Conservation (phyloP, 37 sponge, comb jelly and placozoan genomes). For the Mnemiopsis leidyi region DNA sequence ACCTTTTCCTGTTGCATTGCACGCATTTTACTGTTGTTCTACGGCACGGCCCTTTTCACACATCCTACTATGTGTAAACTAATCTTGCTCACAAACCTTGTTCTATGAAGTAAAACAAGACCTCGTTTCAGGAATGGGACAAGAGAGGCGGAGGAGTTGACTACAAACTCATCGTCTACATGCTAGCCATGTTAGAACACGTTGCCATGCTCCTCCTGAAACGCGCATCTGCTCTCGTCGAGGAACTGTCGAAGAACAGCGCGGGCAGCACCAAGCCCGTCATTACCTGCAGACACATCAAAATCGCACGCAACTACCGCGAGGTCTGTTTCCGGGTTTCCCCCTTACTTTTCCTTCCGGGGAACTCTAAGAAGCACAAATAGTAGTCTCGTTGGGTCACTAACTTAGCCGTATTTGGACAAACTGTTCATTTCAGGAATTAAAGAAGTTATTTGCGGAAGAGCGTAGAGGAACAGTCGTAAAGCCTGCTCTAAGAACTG, state of each 20-base stretch:
- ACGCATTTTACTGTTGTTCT: too few relatives aligned
- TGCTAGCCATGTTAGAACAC: conserved; percentile 44
- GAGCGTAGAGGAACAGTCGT: not conserved
- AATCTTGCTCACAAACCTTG: too few relatives aligned
- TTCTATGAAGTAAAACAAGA: too few relatives aligned
- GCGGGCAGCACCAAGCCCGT: not conserved
- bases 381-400: not conserved
- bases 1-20: too few relatives aligned
- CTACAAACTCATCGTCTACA: conserved; percentile 17
- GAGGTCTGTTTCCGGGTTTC: not conserved
- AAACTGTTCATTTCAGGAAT: not conserved
- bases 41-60: too few relatives aligned
- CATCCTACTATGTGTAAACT: too few relatives aligned
- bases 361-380: not conserved
- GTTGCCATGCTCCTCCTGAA: not conserved
- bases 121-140: conserved; percentile 21
- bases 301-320: conserved; percentile 9
- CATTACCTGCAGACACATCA: not conserved
- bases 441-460: not conserved
- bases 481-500: conserved; percentile 2
- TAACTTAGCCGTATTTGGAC: not conserved
- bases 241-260: conserved; percentile 31
- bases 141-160: not conserved
- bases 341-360: not conserved
- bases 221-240: not conserved